Base-by-base conservation (phyloP, 2,888 invertebrate species). In the Trachelus iudaicus region DNA sequence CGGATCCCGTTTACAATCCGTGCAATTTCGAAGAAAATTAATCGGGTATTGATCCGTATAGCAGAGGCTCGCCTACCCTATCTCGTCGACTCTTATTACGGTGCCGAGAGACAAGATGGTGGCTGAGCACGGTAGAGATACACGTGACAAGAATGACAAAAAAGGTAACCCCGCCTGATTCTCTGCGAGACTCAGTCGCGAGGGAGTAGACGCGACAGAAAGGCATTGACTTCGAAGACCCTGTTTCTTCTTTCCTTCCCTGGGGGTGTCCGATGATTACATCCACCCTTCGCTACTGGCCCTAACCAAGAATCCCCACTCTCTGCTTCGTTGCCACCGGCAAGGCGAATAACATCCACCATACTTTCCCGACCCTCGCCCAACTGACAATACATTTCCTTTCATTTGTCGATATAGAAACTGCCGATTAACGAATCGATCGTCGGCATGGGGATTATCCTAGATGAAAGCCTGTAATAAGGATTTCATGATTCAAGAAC, bases 121-220 rank as follows among this genome's bases (percentile, higher is more conserved):
- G 34, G n/a, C 75, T 56, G 69, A 73, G 77, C 73, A 78, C 56
- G 23, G 81, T 81, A 82, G 82, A 85, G 87, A 87, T 85, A 87
- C 86, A 85, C 87, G 89, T 89, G 89, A 90, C 89, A 85, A 84
- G 89, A 88, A 89, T 89, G 86, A 87, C 86, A 86, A 89, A 87
- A 86, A 85, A 85, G 85, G 84, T 88, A 88, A 89, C 89, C 88
- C 87, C 81, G 81, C 69, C 79, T 84, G 85, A 84, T 83, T 56
- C 56, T 56, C 56, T 56, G 56, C 82, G 83, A 83, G 83, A 83
- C 82, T 76, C 80, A 77, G 86, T 85, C 84, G 79, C 85, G 77
- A 76, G 85, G 85, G 84, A 80, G 73, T 76, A 75, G 81, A 81
- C 77, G 76, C 81, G 84, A 84, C 82, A 79, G 84, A 83, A 83